Evolutionary conservation across 2,797 vertebrate genomes (phyloP).

Genomic region (Natrix natrix): DNA sequence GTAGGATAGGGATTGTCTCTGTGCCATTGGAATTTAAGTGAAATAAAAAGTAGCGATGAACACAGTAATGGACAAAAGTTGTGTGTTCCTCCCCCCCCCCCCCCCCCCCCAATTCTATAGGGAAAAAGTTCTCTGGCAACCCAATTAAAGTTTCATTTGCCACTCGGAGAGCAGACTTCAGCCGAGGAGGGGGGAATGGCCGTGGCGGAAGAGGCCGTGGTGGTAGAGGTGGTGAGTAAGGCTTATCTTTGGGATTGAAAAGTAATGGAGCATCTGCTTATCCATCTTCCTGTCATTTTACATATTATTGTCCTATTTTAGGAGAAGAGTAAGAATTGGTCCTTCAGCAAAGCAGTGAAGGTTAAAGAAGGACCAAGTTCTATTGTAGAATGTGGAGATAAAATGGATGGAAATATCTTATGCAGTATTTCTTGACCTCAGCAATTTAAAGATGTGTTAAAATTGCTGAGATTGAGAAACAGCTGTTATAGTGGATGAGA

Average conservation of each 20-base stretch:
- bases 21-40: background rate
- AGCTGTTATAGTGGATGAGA: background rate
- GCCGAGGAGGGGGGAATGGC: constrained; percentile 77
- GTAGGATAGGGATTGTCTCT: background rate
- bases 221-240: constrained; percentile 56
- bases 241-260: background rate
- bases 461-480: background rate
- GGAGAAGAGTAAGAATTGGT: background rate
- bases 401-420: background rate
- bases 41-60: background rate
- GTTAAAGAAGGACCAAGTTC: too few species aligned
- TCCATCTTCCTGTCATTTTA: background rate
- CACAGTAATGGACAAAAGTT: background rate
- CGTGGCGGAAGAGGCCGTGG: constrained; percentile 80
- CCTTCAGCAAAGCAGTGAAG: background rate
- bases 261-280: background rate
- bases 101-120: constrained; percentile 41
- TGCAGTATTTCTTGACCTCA: background rate
- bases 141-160: constrained; percentile 89
- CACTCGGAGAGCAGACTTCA: constrained; percentile 85
- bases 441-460: background rate
- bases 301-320: background rate
- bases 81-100: too few species aligned
- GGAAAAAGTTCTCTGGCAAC: constrained; percentile 87
- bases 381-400: background rate